These are phyloP conservation scores for Zele albiditarsus DNA, from an alignment of 2,888 invertebrate species.

Conservation along the genomic window DNA sequence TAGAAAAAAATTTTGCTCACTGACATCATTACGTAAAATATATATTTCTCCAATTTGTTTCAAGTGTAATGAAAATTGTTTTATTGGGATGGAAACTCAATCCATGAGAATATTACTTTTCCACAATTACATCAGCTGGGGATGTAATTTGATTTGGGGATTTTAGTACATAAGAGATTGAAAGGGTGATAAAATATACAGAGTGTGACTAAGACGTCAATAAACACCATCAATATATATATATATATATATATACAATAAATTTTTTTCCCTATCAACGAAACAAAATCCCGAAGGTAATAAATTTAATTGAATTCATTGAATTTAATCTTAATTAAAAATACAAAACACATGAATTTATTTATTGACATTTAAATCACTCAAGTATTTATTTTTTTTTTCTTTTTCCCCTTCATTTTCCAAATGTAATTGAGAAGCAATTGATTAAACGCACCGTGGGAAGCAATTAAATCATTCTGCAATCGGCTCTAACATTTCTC, in stretches of 20 bases:
- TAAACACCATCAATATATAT: neutral
- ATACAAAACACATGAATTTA: neutral
- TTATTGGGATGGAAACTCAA: conserved; percentile 42
- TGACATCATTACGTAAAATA: neutral
- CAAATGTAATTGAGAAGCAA: conserved; percentile 9
- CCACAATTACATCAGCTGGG: conserved; percentile 43
- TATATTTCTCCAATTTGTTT: neutral
- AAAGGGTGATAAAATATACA: conserved; percentile 53
- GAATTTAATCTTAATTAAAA: neutral
- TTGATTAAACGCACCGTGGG: conserved; percentile 45
- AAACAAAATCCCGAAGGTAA: neutral
- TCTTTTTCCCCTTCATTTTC: neutral
- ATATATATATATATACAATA: too few relatives aligned
- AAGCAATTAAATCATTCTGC: conserved; percentile 51
- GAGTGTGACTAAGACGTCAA: neutral
- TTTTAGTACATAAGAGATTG: conserved; percentile 51
- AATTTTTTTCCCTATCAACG: neutral
- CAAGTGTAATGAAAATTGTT: neutral
- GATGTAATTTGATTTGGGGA: conserved; percentile 58
- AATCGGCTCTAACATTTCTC: conserved; percentile 42
- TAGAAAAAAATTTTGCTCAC: neutral
- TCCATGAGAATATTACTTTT: conserved; percentile 48
- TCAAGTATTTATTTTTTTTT: neutral
- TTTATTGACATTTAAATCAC: conserved; percentile 12
- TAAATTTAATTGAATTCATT: neutral